These are phyloP conservation scores for Apogon talboti DNA, from an alignment of 2,797 vertebrate genomes.

Conservation along the genomic window DNA sequence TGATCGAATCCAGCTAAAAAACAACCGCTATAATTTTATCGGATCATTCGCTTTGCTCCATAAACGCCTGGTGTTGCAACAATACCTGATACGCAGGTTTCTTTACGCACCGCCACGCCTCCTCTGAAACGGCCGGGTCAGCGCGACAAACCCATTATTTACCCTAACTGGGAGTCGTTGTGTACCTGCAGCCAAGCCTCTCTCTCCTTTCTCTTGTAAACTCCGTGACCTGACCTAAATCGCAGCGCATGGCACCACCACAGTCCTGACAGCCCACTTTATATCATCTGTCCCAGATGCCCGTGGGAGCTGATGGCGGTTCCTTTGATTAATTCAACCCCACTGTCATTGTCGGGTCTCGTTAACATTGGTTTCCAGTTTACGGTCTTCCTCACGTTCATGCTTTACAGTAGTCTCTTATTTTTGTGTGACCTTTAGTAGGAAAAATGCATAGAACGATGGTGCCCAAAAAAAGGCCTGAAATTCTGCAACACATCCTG, in stretches of 20 bases:
- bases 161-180: neutral
- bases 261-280: slow-evolving; percentile 20
- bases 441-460: neutral
- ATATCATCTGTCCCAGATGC: slow-evolving; percentile 26
- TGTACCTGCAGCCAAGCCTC: neutral
- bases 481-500: neutral
- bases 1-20: too few relatives aligned
- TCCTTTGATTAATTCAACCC: slow-evolving; percentile 15
- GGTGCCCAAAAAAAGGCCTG: neutral
- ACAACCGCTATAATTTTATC: too few relatives aligned
- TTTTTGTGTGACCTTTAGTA: neutral
- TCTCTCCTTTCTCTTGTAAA: neutral
- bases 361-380: neutral
- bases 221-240: slow-evolving; percentile 41
- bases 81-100: too few relatives aligned
- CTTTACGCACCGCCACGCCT: neutral
- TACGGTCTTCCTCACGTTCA: neutral
- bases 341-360: neutral
- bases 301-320: neutral
- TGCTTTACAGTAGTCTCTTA: neutral
- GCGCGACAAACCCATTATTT: neutral
- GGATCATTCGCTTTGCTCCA: too few relatives aligned
- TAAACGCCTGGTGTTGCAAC: too few relatives aligned
- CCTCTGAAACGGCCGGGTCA: neutral
- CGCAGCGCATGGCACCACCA: slow-evolving; percentile 2